A percentile compares a stretch with the other conserved stretches of the same genome.
phyloP scores from a whole-genome alignment of 2,113 vertebrate genomes.

The Lasiurus borealis region DNA sequence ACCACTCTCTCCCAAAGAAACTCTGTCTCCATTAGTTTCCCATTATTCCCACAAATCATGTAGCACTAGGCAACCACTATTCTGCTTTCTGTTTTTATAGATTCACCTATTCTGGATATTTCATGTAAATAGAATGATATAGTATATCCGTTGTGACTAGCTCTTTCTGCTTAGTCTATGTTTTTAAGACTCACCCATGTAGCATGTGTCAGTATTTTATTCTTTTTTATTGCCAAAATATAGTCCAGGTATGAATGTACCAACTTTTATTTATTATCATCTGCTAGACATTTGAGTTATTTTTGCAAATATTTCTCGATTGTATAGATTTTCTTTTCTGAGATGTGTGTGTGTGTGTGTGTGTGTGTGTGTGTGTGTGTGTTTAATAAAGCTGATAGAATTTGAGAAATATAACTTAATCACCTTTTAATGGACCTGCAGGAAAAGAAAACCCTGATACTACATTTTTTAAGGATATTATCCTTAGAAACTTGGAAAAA shows the following conservation, averaged over 20 bases:
- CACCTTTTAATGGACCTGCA: not conserved
- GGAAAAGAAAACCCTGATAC: not conserved
- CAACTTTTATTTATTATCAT: not conserved
- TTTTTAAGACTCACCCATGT: not conserved
- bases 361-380: not conserved
- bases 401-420: conserved; percentile 27
- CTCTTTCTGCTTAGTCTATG: not conserved
- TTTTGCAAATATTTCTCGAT: not conserved
- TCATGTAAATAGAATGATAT: not conserved
- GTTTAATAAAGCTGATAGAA: not conserved
- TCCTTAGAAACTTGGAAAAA: not conserved
- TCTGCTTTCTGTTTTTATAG: not conserved
- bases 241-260: not conserved
- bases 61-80: not conserved
- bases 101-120: not conserved
- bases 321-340: not conserved
- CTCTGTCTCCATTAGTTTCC: not conserved
- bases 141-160: not conserved
- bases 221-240: not conserved
- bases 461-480: conserved; percentile 13
- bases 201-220: not conserved
- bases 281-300: not conserved
- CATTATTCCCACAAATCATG: not conserved
- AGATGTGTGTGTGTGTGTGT: not conserved
- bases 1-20: not conserved